Evolutionary conservation across 2,888 invertebrate genomes (phyloP).

Genomic region (Himalopsyche anomala): DNA sequence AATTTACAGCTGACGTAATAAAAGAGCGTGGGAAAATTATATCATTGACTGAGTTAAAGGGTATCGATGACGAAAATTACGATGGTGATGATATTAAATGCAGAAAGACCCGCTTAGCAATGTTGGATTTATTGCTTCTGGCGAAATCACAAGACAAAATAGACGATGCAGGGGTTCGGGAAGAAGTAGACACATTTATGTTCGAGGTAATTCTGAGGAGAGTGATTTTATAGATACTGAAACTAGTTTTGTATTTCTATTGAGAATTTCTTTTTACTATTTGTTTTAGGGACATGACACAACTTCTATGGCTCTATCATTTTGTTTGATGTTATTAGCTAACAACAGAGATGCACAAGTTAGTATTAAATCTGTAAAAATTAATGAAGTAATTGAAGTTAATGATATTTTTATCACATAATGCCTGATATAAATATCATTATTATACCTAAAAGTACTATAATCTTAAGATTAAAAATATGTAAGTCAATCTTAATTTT

Average conservation of each 20-base stretch:
- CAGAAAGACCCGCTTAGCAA: conserved; percentile 77
- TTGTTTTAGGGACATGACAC: conserved; percentile 76
- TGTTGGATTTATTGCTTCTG: conserved; percentile 80
- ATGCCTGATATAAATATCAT: too few relatives aligned
- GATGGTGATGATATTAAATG: conserved; percentile 36
- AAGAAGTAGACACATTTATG: conserved; percentile 85
- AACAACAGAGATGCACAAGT: conserved; percentile 71
- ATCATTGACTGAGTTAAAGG: background rate
- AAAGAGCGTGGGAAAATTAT: background rate
- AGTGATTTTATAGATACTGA: too few relatives aligned
- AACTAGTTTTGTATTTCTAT: background rate
- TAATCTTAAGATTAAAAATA: too few relatives aligned
- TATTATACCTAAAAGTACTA: too few relatives aligned
- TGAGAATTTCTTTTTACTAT: background rate
- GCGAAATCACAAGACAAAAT: conserved; percentile 77
- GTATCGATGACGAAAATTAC: conserved; percentile 22
- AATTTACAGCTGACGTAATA: conserved; percentile 50
- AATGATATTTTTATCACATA: too few relatives aligned
- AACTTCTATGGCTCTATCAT: conserved; percentile 72
- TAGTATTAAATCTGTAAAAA: background rate
- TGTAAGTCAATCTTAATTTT: too few relatives aligned
- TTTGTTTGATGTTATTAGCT: conserved; percentile 73
- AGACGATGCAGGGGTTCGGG: conserved; percentile 78
- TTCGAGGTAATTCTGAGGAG: conserved; percentile 76
- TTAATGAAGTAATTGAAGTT: too few relatives aligned